Conservation (phyloP, 2,888 invertebrate species). For the Drosophila histrio region DNA sequence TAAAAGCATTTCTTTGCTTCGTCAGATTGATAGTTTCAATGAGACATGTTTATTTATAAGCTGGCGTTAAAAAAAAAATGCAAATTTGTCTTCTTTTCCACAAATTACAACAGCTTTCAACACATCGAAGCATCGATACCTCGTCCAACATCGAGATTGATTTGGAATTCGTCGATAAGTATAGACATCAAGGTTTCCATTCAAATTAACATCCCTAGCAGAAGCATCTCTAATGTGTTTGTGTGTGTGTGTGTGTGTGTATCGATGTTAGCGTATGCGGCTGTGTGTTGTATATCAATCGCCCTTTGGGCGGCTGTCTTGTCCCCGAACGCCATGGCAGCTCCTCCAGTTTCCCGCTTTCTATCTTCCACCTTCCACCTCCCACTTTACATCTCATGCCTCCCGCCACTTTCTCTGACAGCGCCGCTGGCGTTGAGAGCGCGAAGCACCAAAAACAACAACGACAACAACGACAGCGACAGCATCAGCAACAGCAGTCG, state of each 20-base stretch:
- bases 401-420: constrained; percentile 25
- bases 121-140: too few relatives aligned
- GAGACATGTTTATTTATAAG: too few relatives aligned
- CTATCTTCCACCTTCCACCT: constrained; percentile 11
- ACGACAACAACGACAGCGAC: constrained; percentile 3
- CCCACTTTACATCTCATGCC: background rate
- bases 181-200: too few relatives aligned
- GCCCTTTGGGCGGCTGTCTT: constrained; percentile 51
- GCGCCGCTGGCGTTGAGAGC: constrained; percentile 53
- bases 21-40: too few relatives aligned
- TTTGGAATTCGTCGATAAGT: too few relatives aligned
- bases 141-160: too few relatives aligned
- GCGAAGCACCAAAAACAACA: constrained; percentile 40
- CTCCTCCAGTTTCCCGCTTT: constrained; percentile 14
- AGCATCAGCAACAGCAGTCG: constrained; percentile 8
- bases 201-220: too few relatives aligned
- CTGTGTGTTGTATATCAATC: constrained; percentile 66
- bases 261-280: constrained; percentile 23
- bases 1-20: too few relatives aligned
- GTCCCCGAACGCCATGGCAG: constrained; percentile 17
- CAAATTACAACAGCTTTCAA: too few relatives aligned
- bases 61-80: too few relatives aligned
- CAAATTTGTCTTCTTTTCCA: too few relatives aligned
- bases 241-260: constrained; percentile 17
- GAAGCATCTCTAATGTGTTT: background rate